Evolutionary conservation across 2,888 invertebrate genomes (phyloP).

Genomic region (Drosophila nr. perissopoda): DNA sequence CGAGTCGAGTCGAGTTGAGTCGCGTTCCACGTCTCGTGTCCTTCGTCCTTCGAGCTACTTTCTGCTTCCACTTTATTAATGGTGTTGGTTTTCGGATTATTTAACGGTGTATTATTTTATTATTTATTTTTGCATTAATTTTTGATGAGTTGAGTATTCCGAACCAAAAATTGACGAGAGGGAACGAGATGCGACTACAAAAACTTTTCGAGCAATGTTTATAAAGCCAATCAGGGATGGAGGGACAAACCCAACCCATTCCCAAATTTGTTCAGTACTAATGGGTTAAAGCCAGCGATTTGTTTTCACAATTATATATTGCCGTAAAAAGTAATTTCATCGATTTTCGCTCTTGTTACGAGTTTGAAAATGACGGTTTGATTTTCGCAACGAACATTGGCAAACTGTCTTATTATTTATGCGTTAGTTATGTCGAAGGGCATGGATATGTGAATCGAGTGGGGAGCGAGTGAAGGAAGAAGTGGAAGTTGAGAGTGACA

Average conservation of each 20-base stretch:
- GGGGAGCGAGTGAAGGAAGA: not conserved
- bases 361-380: conserved; percentile 40
- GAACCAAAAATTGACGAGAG: conserved; percentile 38
- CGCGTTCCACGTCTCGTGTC: not conserved
- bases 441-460: not conserved
- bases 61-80: conserved; percentile 78
- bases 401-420: conserved; percentile 75
- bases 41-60: conserved; percentile 15
- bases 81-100: conserved; percentile 82
- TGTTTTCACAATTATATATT: conserved; percentile 42
- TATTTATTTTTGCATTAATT: conserved; percentile 82
- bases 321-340: conserved; percentile 47
- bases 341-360: conserved; percentile 64
- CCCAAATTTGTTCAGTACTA: conserved; percentile 34
- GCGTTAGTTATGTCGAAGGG: conserved; percentile 51
- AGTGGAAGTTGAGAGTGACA: conserved; percentile 34
- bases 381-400: conserved; percentile 44
- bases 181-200: conserved; percentile 29
- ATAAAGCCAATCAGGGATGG: conserved; percentile 54
- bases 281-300: conserved; percentile 52
- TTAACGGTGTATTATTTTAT: conserved; percentile 83
- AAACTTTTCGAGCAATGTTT: conserved; percentile 53
- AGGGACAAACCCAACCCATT: not conserved
- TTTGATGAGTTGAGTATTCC: conserved; percentile 67
- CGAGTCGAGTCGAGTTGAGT: conserved; percentile 8